Evolutionary conservation across 1,140 invertebrate species (phyloP), one percentile per base, ranked within the genome.

Genomic region (Gonatopus flavifemur): DNA sequence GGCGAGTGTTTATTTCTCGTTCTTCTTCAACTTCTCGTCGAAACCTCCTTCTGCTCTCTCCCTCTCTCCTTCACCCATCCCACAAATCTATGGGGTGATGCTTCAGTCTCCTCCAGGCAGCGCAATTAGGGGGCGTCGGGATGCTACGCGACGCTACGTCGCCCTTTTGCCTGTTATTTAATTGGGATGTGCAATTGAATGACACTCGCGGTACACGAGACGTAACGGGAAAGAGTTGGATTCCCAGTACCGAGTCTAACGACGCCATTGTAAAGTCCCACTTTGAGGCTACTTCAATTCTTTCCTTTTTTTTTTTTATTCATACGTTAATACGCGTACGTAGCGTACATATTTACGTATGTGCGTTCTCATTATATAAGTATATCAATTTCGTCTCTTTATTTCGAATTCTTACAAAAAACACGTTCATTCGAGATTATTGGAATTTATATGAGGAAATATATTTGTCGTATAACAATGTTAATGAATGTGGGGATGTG

Each of bases 151-250:
- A 76, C 66, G 76, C 73, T 70, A 75, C 69, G 72, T 76, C 76
- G 74, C 74, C 74, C 74, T 76, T 78, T 78, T 76, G 74, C 72
- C 70, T 74, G 72, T 77, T 78, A 76, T 76, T 77, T 78, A 78
- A 78, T 78, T 77, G 76, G 76, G 72, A 78, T 72, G 69, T 70
- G 70, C 76, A 76, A 77, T 74, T 76, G 72, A 74, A 75, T 75
- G 73, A 77, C 73, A 77, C 72, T 74, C 66, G 59, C 61, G 57
- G 63, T 59, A 63, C 67, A 65, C 61, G 61, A 52, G 50, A 59
- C 61, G 57, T 61, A 53, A 58, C 46, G 55, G 56, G 56, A 59
- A 66, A 62, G 70, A 64, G 69, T 70, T 70, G 68, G 67, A 62
- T 59, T 64, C 51, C 49, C 30, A 21, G 41, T 53, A 32, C 49